These are phyloP conservation scores for Lasioglossum vierecki DNA, from an alignment of 2,888 invertebrate species.

Conservation along the genomic window DNA sequence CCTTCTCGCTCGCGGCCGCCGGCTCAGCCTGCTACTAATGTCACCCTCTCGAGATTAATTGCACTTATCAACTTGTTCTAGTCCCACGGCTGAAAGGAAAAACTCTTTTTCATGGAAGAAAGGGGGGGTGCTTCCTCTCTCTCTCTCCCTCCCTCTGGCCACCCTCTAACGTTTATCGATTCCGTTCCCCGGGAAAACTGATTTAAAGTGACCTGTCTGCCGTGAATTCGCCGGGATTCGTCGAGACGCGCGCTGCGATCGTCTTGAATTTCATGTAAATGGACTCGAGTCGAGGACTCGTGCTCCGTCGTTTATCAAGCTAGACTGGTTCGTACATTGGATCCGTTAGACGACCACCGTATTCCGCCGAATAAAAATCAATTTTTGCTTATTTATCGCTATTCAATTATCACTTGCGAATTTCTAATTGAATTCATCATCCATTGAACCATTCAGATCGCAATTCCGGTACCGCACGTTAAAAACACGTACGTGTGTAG, in stretches of 20 bases:
- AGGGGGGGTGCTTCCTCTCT: no score
- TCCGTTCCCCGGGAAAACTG: not conserved
- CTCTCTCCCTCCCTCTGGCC: not conserved
- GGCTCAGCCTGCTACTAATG: slow-evolving; percentile 56
- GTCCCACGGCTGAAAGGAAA: not conserved
- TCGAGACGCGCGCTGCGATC: not conserved
- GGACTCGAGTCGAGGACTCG: not conserved
- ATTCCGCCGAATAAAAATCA: not conserved
- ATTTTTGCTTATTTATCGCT: not conserved
- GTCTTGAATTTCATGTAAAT: not conserved
- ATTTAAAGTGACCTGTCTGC: not conserved
- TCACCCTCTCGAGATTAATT: slow-evolving; percentile 65
- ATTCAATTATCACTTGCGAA: not conserved
- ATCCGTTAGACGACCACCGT: not conserved
- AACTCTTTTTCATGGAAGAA: not conserved
- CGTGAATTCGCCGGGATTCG: not conserved
- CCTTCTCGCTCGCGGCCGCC: slow-evolving; percentile 11
- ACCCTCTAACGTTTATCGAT: slow-evolving; percentile 5
- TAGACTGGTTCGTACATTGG: not conserved
- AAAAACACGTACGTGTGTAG: no score
- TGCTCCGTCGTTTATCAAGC: not conserved
- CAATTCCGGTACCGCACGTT: no score
- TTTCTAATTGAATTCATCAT: not conserved
- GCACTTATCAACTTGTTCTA: slow-evolving; percentile 52
- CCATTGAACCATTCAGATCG: no score